Evolutionary conservation across 2,797 vertebrate genomes (phyloP), one percentile per base, ranked within the genome.

Genomic region (Crenuchus spilurus): DNA sequence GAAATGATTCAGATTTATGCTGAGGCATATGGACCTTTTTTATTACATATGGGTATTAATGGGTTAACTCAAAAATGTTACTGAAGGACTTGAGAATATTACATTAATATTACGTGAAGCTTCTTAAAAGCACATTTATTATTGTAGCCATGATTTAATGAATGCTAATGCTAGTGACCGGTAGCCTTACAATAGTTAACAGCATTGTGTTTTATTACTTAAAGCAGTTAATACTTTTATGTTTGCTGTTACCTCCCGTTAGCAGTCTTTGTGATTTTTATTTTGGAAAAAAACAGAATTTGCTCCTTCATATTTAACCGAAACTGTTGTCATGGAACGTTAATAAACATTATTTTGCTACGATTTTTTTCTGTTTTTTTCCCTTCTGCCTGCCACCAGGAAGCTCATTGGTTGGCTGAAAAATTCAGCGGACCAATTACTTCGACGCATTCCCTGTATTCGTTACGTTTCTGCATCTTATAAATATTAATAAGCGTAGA

Each of bases 271-370:
- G 35, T 54, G 39, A 31, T 6, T 6, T 64, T 46, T 46, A 10
- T 64, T 18, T 44, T 6, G 22, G 28, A 44, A 65, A 63, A 14
- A 24, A 20, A 54, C 11, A 37, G 9, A 39, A 7, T 6, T 20
- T 61, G 37, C 11, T 26, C 24, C 24, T 57, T 44, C 14, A 7
- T 62, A 13, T 39, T 10, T 62, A 62, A 26, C 37, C 28, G 30
- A 44, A 20, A 61, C n/a, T 28, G 16, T 41, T 51, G 35, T 61
- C 64, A 58, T n/a, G 57, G n/a, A n/a, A 39, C 61, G 55, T 68
- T 60, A 81, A 69, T 81, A 81, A 75, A 81, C 48, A 37, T 39
- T 2, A 39, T 68, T 60, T 77, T 65, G 24, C 11, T 60, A 54
- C 6, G 6, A 46, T 7, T 41, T 10, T 69, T 16, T 44, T 9